Conservation (phyloP, 2,113 vertebrate species). For the Campylorhamphus procurvoides region DNA sequence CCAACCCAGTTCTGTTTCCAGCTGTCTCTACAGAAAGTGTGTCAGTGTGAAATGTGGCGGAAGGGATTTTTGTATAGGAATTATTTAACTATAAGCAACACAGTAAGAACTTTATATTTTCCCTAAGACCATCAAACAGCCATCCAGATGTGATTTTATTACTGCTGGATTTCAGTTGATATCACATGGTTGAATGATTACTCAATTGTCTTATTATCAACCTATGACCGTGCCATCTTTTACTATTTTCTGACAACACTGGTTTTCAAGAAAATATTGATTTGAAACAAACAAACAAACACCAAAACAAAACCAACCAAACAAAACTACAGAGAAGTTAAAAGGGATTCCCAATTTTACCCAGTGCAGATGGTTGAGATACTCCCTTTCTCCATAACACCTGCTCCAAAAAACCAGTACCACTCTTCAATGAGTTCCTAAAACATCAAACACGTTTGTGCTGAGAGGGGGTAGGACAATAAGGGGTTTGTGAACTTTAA, state of each 20-base stretch:
- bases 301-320: neutral
- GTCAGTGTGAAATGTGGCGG: neutral
- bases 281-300: neutral
- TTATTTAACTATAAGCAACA: neutral
- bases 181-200: neutral
- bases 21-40: neutral
- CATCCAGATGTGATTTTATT: neutral
- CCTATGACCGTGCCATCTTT: neutral
- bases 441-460: neutral
- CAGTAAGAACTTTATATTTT: neutral
- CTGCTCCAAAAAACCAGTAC: neutral
- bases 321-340: neutral
- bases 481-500: neutral
- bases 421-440: neutral
- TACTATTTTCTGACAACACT: neutral
- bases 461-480: neutral
- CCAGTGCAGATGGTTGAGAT: neutral
- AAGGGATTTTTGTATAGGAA: neutral
- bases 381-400: neutral
- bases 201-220: neutral
- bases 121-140: neutral
- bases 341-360: neutral
- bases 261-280: neutral
- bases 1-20: neutral
- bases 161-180: neutral